A percentile compares a stretch with the other conserved stretches of the same genome.
phyloP scores from a whole-genome alignment of 2,888 invertebrate species.

The Nephrocerus scutellatus region DNA sequence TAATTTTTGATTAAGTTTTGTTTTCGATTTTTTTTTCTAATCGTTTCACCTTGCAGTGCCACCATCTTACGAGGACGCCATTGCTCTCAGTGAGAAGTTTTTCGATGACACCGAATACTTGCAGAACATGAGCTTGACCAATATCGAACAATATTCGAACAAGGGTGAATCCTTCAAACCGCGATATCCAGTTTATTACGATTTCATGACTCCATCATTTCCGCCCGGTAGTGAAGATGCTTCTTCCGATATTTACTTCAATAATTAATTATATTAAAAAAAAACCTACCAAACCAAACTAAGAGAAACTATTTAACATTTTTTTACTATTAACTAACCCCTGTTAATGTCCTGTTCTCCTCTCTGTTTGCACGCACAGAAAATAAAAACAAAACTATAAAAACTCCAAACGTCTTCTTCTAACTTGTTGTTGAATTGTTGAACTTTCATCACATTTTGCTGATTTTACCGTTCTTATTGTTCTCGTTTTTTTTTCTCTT shows the following conservation, averaged over 20 bases:
- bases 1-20: neutral
- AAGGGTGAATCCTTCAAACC: slow-evolving; percentile 43
- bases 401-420: too few species aligned
- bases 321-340: slow-evolving; percentile 3
- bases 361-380: neutral
- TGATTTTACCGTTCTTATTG: slow-evolving; percentile 5
- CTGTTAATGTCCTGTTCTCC: neutral
- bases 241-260: slow-evolving; percentile 24
- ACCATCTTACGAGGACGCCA: slow-evolving; percentile 46
- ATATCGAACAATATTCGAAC: slow-evolving; percentile 36
- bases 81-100: slow-evolving; percentile 44
- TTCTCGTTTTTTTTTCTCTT: neutral
- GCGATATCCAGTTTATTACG: slow-evolving; percentile 46
- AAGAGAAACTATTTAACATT: neutral
- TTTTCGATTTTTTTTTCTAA: neutral
- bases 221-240: slow-evolving; percentile 48
- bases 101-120: slow-evolving; percentile 42
- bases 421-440: slow-evolving; percentile 14
- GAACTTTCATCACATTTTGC: slow-evolving; percentile 24
- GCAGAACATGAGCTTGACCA: slow-evolving; percentile 43
- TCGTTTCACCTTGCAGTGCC: slow-evolving; percentile 33
- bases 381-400: slow-evolving; percentile 2
- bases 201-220: slow-evolving; percentile 45
- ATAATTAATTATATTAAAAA: neutral
- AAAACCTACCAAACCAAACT: slow-evolving; percentile 13